Conservation (phyloP, 2,888 invertebrate genomes). For the Lasioglossum malachurum region DNA sequence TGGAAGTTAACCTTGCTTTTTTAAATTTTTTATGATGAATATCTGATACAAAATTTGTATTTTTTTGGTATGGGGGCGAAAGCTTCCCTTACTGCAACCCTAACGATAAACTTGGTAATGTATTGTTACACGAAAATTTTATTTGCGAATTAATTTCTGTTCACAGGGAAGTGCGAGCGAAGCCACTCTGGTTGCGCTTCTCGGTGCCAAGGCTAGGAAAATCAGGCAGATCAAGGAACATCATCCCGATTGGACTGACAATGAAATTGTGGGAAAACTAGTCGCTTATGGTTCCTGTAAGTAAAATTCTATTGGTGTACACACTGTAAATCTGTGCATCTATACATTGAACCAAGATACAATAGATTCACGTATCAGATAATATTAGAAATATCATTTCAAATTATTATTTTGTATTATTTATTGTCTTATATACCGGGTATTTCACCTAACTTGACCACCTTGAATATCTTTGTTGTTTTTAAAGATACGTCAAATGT, state of each 20-base stretch:
- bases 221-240: constrained; percentile 89
- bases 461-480: no score
- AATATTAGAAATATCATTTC: no score
- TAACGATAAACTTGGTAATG: background rate
- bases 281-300: constrained; percentile 95
- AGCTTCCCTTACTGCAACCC: no score
- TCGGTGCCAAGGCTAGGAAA: constrained; percentile 94
- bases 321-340: background rate
- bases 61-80: no score
- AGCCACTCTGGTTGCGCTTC: constrained; percentile 95
- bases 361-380: background rate
- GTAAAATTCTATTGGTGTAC: constrained; percentile 74
- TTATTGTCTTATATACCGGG: no score
- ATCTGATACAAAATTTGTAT: no score
- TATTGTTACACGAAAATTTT: background rate
- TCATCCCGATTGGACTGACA: constrained; percentile 91
- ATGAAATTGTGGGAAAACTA: constrained; percentile 91
- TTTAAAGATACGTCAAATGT: no score
- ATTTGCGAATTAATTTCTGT: constrained; percentile 6
- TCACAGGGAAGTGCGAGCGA: constrained; percentile 96
- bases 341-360: background rate
- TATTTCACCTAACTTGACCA: no score
- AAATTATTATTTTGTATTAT: no score
- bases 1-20: no score
- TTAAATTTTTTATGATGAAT: no score